phyloP scores from a whole-genome alignment of 2,797 vertebrate species.

The Podarcis siculus region DNA sequence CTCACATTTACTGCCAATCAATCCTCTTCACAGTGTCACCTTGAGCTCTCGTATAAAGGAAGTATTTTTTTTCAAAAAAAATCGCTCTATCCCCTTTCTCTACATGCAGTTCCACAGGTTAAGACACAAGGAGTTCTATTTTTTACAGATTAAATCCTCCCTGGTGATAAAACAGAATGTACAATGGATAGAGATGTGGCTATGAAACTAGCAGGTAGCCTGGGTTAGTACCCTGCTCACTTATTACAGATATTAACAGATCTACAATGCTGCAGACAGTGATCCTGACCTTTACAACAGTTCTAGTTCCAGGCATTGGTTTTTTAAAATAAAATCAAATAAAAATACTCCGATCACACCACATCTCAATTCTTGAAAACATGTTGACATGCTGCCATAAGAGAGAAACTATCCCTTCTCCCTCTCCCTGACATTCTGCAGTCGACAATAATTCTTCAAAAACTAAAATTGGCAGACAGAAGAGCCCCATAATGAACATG shows the following conservation, averaged over 20 bases:
- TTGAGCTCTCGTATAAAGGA: neutral
- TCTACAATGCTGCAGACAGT: slow-evolving; percentile 39
- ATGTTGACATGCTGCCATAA: slow-evolving; percentile 31
- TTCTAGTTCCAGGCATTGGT: slow-evolving; percentile 32
- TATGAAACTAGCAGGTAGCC: neutral
- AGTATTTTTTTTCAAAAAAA: too few species aligned
- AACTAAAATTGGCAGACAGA: neutral
- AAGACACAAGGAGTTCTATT: neutral
- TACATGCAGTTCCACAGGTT: neutral
- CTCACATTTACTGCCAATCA: neutral
- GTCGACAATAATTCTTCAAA: slow-evolving; percentile 25
- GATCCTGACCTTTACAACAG: slow-evolving; percentile 47
- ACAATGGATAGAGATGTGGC: neutral
- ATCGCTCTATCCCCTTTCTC: neutral
- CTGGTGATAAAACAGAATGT: neutral
- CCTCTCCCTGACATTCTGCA: neutral
- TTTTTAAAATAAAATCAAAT: slow-evolving; percentile 23
- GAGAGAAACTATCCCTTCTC: neutral
- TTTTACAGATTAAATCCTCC: neutral
- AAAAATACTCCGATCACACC: neutral
- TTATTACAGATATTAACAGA: slow-evolving; percentile 48
- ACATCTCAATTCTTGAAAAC: slow-evolving; percentile 42
- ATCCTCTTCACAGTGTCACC: neutral
- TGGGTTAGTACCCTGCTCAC: neutral
- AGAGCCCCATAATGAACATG: neutral